A percentile compares a stretch with the other conserved stretches of the same genome.
These are phyloP conservation scores for Schizotus pectinicornis DNA, from an alignment of 2,888 invertebrate species.

Conservation along the genomic window DNA sequence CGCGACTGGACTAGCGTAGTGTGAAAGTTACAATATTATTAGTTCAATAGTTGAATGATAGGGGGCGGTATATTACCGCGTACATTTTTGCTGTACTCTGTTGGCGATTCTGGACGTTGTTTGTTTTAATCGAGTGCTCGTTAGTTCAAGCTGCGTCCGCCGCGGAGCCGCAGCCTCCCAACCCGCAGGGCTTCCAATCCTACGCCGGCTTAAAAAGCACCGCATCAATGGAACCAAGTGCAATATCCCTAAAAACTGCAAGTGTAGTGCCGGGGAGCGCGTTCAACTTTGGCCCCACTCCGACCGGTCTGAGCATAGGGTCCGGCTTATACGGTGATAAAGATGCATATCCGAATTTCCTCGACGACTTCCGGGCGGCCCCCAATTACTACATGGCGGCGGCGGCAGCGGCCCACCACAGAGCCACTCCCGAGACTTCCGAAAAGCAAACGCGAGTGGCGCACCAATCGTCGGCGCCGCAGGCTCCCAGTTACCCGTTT, in stretches of 20 bases:
- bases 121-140: too few species aligned
- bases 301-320: constrained; percentile 64
- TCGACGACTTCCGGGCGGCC: constrained; percentile 71
- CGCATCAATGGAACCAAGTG: constrained; percentile 54
- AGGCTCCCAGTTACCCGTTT: constrained; percentile 63
- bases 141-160: constrained; percentile 22
- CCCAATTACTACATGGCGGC: constrained; percentile 67
- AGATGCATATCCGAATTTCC: constrained; percentile 70
- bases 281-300: constrained; percentile 80
- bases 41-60: too few species aligned
- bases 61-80: too few species aligned
- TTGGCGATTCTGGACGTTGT: too few species aligned
- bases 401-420: constrained; percentile 50
- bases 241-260: constrained; percentile 70
- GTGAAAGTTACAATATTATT: too few species aligned
- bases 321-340: constrained; percentile 69
- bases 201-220: constrained; percentile 63
- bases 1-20: too few species aligned
- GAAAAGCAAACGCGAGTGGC: constrained; percentile 55
- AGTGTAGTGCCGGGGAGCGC: constrained; percentile 82
- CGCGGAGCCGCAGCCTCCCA: constrained; percentile 28
- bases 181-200: constrained; percentile 64
- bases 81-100: too few species aligned
- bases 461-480: constrained; percentile 52
- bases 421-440: constrained; percentile 55